Percentiles rank a stretch among this genome's conserved stretches.
phyloP scores from a whole-genome alignment of 2,797 vertebrate genomes.

The Anabacerthia variegaticeps region DNA sequence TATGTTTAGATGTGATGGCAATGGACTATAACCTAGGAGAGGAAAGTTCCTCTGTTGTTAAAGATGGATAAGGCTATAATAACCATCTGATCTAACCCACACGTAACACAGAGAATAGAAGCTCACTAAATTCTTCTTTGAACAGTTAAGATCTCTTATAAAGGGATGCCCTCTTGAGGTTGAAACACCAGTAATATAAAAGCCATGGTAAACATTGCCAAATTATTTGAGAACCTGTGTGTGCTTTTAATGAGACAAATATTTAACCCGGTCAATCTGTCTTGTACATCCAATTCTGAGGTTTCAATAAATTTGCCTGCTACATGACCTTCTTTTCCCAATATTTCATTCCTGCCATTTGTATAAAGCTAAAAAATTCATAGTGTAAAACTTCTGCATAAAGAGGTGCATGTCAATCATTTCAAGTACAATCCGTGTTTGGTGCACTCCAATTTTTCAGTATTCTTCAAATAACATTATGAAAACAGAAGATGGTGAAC shows the following conservation, averaged over 20 bases:
- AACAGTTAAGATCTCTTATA: neutral
- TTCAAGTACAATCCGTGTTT: neutral
- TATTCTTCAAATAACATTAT: neutral
- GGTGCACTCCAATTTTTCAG: neutral
- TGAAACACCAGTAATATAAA: neutral
- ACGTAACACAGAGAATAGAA: neutral
- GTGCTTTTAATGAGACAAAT: neutral
- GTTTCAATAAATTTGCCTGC: neutral
- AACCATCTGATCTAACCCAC: neutral
- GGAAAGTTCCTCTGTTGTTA: neutral
- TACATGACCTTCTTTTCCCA: neutral
- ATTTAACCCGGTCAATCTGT: neutral
- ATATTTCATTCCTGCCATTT: neutral
- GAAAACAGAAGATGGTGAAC: neutral
- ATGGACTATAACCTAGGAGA: neutral
- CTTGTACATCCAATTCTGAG: neutral
- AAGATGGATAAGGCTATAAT: neutral
- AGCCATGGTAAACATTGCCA: neutral
- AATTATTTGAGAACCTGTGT: neutral
- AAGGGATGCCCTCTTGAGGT: conserved; percentile 16
- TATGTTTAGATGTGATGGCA: neutral
- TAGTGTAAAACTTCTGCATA: neutral
- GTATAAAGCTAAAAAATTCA: neutral
- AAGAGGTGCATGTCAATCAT: neutral
- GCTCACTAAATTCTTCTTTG: neutral